A percentile compares a stretch with the other conserved stretches of the same genome.
Conservation (phyloP, 2,113 vertebrate genomes). For the Platycercus adscitus region DNA sequence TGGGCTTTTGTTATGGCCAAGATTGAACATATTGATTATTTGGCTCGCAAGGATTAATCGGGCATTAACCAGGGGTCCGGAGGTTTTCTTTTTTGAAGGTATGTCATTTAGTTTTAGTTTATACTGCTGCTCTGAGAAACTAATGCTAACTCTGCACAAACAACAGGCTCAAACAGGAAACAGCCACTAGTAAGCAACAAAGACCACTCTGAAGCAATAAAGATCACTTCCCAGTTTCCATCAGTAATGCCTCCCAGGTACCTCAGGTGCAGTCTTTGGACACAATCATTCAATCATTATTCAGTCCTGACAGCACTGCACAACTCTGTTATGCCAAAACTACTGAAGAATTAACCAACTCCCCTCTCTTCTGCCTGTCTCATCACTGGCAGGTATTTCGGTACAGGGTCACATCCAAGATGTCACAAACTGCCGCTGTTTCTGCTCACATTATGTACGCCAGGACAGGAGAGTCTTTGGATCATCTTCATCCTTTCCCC, state of each 20-base stretch:
- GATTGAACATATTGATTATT: neutral
- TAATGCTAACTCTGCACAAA: neutral
- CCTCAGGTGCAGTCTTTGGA: neutral
- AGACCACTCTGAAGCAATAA: neutral
- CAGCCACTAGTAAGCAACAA: neutral
- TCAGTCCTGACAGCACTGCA: neutral
- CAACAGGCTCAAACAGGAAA: neutral
- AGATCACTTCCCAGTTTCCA: neutral
- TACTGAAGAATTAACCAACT: neutral
- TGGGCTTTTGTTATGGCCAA: neutral
- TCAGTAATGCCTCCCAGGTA: neutral
- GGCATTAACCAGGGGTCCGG: neutral
- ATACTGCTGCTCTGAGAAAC: neutral
- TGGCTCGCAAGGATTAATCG: neutral
- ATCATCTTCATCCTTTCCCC: neutral
- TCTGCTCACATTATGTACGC: neutral
- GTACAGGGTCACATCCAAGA: rapidly evolving
- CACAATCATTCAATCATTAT: neutral
- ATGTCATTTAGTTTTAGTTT: neutral
- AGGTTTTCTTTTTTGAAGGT: neutral
- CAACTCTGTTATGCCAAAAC: neutral
- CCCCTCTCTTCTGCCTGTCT: neutral
- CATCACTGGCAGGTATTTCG: neutral
- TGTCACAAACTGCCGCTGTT: neutral
- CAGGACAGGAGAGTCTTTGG: neutral